phyloP scores from a whole-genome alignment of 2,113 vertebrate genomes.

The Phrynosoma blainvillii region DNA sequence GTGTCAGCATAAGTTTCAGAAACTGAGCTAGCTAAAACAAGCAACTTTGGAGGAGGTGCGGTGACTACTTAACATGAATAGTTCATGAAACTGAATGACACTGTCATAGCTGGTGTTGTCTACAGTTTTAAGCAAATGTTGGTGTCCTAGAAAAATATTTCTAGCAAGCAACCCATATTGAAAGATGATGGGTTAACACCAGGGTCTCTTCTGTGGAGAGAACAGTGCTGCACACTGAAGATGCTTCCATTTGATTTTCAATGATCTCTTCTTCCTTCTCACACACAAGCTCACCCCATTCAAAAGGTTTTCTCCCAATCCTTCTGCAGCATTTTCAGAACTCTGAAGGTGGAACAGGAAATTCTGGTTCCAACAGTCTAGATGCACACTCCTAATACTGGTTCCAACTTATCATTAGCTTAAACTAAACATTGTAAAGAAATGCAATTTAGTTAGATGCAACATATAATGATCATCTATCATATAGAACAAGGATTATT shows the following conservation, averaged over 20 bases:
- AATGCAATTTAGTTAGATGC: not conserved
- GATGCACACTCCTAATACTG: no score
- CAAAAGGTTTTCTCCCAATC: not conserved
- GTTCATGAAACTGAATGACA: not conserved
- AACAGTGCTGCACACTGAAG: not conserved
- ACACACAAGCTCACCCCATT: no score
- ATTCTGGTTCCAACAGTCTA: no score
- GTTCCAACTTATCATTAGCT: not conserved
- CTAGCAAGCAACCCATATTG: not conserved
- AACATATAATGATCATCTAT: not conserved
- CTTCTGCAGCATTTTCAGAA: not conserved
- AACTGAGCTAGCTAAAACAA: conserved; percentile 44
- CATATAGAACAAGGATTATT: not conserved
- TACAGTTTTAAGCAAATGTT: conserved; percentile 2
- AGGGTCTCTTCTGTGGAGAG: not conserved
- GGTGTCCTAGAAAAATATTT: not conserved
- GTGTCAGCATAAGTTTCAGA: not conserved
- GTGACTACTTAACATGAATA: not conserved
- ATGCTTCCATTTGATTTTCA: no score
- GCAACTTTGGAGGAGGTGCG: conserved; percentile 13
- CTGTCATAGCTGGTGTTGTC: not conserved
- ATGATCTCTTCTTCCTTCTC: no score
- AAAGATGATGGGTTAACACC: not conserved
- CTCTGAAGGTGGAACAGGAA: no score
- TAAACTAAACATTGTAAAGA: not conserved